phyloP scores from a whole-genome alignment of 2,797 vertebrate species.

The Myripristis murdjan region DNA sequence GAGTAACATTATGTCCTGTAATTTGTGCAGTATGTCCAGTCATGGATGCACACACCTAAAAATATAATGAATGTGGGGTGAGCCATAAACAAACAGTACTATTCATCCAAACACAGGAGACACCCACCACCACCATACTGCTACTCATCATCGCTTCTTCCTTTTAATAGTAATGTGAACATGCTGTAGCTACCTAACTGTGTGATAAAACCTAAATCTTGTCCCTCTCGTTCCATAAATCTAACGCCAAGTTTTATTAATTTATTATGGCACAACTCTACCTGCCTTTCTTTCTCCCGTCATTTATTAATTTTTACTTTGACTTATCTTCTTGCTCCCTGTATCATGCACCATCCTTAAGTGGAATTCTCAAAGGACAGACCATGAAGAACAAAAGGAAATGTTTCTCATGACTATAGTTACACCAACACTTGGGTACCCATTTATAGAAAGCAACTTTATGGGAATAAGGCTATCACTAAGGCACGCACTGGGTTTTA shows the following conservation, averaged over 20 bases:
- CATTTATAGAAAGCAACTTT: no score
- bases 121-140: background rate
- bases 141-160: conserved; percentile 3
- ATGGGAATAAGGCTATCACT: no score
- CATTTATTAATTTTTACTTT: no score
- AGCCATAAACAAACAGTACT: conserved; percentile 13
- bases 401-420: no score
- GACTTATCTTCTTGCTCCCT: no score
- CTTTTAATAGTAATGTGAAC: conserved; percentile 6
- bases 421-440: no score
- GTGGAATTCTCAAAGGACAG: no score
- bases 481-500: no score
- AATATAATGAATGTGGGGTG: background rate
- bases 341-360: no score
- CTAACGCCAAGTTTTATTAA: background rate
- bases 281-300: no score
- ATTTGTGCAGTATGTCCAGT: background rate
- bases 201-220: background rate
- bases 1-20: background rate
- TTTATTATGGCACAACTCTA: no score
- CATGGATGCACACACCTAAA: conserved; percentile 6
- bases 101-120: conserved; percentile 15
- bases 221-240: background rate
- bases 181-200: conserved; percentile 2
- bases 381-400: no score